Evolutionary conservation across 2,888 invertebrate species (phyloP), one percentile per base, ranked within the genome.

Genomic region (Anoplius nigerrimus): DNA sequence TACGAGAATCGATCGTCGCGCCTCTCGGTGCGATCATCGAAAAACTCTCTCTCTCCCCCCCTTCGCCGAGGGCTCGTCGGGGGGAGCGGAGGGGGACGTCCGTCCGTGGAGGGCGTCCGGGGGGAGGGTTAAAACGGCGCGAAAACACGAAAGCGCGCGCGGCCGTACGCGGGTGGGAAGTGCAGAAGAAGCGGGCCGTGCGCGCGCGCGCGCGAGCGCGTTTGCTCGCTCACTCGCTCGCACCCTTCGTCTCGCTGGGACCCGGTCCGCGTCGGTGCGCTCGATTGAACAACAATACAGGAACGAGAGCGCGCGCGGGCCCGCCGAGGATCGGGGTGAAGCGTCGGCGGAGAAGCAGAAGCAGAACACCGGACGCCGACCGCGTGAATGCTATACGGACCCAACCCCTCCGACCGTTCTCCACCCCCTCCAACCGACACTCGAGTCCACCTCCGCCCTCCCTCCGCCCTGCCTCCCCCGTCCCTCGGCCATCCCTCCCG

Each of bases 281-380:
- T 78, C 82, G 82, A 79, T 82, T 81, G 76, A 78, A 69, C 72
- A 76, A 79, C 79, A 78, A 82, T 82, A 80, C 83, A 69, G 76
- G 80, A 68, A 74, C n/a, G 73, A 74, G 75, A 75, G 68, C 72
- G 72, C 69, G 72, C 71, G 73, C 66, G 72, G 76, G 74, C 73
- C 72, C 79, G 74, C 80, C 78, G 75, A 79, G 74, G 76, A 73
- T 75, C 78, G 71, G 52, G 69, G 62, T 18, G 56, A 71, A 74
- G 66, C 75, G 69, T 58, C 70, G 71, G 70, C 76, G 66, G 67
- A 72, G 75, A 65, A 67, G 72, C 73, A 76, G 75, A 69, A 72
- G 69, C 68, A 76, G 68, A 70, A 74, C 71, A 76, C 77, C 76
- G 75, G 66, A n/a, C n/a, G n/a, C n/a, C 34, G 34, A 69, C 75